phyloP scores from a whole-genome alignment of 2,113 vertebrate species.

The Microcebus ravelobensis region DNA sequence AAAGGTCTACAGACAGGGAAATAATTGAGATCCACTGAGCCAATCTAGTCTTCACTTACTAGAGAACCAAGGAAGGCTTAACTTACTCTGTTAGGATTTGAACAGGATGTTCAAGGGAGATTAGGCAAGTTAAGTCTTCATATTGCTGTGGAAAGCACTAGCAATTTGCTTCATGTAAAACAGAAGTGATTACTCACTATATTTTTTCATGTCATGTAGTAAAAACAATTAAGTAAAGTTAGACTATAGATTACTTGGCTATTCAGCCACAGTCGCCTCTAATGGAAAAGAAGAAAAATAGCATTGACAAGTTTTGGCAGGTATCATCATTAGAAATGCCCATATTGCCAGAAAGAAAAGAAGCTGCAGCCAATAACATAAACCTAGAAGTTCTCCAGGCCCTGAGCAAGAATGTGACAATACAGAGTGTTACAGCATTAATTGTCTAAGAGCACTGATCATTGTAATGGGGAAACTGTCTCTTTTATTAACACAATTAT shows the following conservation, averaged over 20 bases:
- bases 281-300: constrained; percentile 73
- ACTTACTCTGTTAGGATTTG: constrained; percentile 55
- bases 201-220: constrained; percentile 71
- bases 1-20: not conserved
- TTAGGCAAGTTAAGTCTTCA: constrained; percentile 52
- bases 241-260: constrained; percentile 65
- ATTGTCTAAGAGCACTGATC: constrained; percentile 59
- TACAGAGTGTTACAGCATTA: not conserved
- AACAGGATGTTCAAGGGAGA: constrained; percentile 38
- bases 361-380: constrained; percentile 54
- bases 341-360: constrained; percentile 55
- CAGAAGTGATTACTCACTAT: constrained; percentile 55
- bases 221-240: constrained; percentile 73
- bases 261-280: constrained; percentile 62
- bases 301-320: constrained; percentile 71
- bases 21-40: constrained; percentile 26
- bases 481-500: constrained; percentile 61
- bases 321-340: constrained; percentile 69
- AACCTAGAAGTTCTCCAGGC: constrained; percentile 42
- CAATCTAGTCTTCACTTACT: constrained; percentile 43
- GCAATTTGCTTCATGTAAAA: constrained; percentile 62
- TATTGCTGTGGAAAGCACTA: constrained; percentile 61
- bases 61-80: constrained; percentile 36
- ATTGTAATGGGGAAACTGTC: constrained; percentile 52
- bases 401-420: constrained; percentile 24